A percentile compares a stretch with the other conserved stretches of the same genome.
Conservation (phyloP, 2,797 vertebrate genomes). For the Moxostoma hubbsi region DNA sequence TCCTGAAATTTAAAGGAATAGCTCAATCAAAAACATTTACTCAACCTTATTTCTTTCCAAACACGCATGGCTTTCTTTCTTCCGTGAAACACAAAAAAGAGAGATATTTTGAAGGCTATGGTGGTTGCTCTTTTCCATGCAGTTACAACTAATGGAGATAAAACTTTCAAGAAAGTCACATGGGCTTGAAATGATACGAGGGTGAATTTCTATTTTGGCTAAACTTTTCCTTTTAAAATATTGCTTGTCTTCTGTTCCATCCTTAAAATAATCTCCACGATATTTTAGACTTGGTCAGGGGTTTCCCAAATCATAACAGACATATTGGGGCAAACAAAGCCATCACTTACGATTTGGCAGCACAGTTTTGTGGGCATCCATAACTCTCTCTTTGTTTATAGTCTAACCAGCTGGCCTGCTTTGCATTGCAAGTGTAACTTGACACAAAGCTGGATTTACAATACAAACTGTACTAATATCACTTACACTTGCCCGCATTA, state of each 20-base stretch:
- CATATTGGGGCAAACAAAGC: slow-evolving; percentile 69
- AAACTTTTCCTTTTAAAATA: too few relatives aligned
- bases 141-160: too few relatives aligned
- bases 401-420: slow-evolving; percentile 70
- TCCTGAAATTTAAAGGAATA: neutral
- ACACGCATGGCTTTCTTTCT: too few relatives aligned
- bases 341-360: slow-evolving; percentile 67
- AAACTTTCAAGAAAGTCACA: too few relatives aligned
- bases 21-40: too few relatives aligned
- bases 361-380: slow-evolving; percentile 57
- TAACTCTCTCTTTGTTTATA: slow-evolving; percentile 69
- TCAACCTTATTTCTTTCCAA: too few relatives aligned
- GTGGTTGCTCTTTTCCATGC: too few relatives aligned
- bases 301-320: slow-evolving; percentile 64
- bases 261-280: slow-evolving; percentile 3
- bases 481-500: slow-evolving; percentile 64
- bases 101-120: too few relatives aligned
- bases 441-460: slow-evolving; percentile 73
- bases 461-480: slow-evolving; percentile 69
- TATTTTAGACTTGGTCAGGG: slow-evolving; percentile 66
- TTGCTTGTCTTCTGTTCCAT: too few relatives aligned
- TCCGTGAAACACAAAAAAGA: too few relatives aligned
- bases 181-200: too few relatives aligned
- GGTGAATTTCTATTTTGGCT: too few relatives aligned
- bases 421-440: slow-evolving; percentile 64